Evolutionary conservation across 2,797 vertebrate genomes (phyloP), one percentile per base, ranked within the genome.

Genomic region (Sebastes flavidus): DNA sequence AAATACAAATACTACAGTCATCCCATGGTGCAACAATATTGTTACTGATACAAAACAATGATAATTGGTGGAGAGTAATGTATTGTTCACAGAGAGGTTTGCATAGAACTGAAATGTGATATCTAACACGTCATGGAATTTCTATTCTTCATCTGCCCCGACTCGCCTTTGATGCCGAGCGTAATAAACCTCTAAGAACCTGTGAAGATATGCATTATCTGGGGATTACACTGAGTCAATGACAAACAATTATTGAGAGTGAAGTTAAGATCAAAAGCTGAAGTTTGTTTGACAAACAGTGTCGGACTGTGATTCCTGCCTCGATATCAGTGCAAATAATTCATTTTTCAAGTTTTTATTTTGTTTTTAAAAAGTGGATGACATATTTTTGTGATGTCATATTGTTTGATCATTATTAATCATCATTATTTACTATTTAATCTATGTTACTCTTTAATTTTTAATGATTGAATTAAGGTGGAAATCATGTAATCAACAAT

Each of bases 91-190:
- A 3, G 56, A 62, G 65, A 82, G 56, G 61, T 84, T 80, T 80
- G 70, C 70, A 86, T 52, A 54, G 61, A 74, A 75, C 36, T 82
- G 87, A 90, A 89, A 91, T 63, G 27, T 82, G 87, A 93, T 90
- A 87, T 86, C 75, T 62, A 83, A 75, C 81, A 80, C 75, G 87
- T 89, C 66, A 77, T 83, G 89, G 87, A 89, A 90, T 88, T 86
- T 87, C 84, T 88, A 82, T 84, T 90, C 78, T 87, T 90, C 77
- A 75, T 91, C 46, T 88, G 80, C 65, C 78, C 54, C 2, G 56
- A 75, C 84, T 89, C 36, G 79, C 60, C 83, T 92, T 76, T 94
- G 93, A 94, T 90, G 90, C 76, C 4, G 49, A 63, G 78, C 71
- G 24, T 71, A 72, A 77, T 84, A 90, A 92, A 86, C 80, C 82